These are phyloP conservation scores for Helicoverpa armigera DNA, from an alignment of 1,140 invertebrate genomes.

Conservation along the genomic window DNA sequence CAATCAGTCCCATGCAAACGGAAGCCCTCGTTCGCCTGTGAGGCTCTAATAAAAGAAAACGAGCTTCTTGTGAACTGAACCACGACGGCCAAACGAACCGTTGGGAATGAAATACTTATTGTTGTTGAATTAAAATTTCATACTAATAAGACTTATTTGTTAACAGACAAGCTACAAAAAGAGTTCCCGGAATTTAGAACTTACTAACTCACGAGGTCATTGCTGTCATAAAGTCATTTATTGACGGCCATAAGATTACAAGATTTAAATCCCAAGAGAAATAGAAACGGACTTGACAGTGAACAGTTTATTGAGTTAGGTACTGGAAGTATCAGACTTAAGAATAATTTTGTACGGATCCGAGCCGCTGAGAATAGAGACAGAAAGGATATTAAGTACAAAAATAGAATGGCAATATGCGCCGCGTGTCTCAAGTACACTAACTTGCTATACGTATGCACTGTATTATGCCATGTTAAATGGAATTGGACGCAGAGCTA, in stretches of 20 bases:
- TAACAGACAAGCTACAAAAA: background rate
- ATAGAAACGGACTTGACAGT: slow-evolving; percentile 8
- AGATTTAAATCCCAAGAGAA: background rate
- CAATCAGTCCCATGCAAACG: slow-evolving; percentile 59
- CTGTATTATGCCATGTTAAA: background rate
- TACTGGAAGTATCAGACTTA: slow-evolving; percentile 1
- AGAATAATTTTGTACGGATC: slow-evolving; percentile 12
- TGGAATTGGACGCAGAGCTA: slow-evolving; percentile 9
- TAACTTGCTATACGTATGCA: background rate
- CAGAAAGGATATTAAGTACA: slow-evolving; percentile 20
- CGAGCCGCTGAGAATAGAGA: slow-evolving; percentile 18
- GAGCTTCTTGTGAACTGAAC: slow-evolving; percentile 58
- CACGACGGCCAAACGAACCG: slow-evolving; percentile 53
- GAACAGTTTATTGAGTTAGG: slow-evolving; percentile 25
- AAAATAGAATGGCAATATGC: slow-evolving; percentile 35
- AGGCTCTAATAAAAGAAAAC: slow-evolving; percentile 57
- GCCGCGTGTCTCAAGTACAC: slow-evolving; percentile 8
- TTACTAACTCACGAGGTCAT: slow-evolving; percentile 1
- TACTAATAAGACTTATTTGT: slow-evolving; percentile 25
- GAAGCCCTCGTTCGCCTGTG: slow-evolving; percentile 53
- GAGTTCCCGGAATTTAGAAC: background rate
- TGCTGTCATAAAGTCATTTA: background rate
- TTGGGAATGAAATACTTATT: slow-evolving; percentile 52
- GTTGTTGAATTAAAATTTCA: slow-evolving; percentile 23
- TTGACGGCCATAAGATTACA: too few relatives aligned